phyloP scores from a whole-genome alignment of 1,140 invertebrate genomes.

The Drosophila melanica region DNA sequence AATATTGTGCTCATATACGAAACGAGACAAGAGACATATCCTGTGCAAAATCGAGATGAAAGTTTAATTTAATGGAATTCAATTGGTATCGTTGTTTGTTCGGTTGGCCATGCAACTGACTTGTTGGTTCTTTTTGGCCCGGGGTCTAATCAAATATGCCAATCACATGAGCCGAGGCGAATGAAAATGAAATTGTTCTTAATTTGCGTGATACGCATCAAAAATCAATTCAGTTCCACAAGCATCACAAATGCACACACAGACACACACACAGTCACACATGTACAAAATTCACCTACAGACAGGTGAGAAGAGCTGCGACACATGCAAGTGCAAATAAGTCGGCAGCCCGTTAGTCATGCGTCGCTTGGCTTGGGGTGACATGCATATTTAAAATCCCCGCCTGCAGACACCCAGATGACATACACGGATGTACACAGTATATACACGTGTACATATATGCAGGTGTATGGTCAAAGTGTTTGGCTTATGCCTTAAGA shows the following conservation, averaged over 20 bases:
- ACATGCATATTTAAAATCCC: constrained; percentile 45
- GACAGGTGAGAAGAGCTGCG: neutral
- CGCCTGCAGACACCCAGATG: constrained; percentile 11
- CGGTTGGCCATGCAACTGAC: constrained; percentile 21
- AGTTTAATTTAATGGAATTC: constrained; percentile 38
- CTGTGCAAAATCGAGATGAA: constrained; percentile 4
- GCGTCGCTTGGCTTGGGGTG: neutral
- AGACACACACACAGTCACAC: neutral
- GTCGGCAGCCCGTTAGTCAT: constrained; percentile 10
- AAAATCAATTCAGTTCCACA: constrained; percentile 40
- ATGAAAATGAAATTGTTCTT: constrained; percentile 60
- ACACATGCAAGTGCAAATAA: constrained; percentile 37
- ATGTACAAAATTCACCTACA: constrained; percentile 2
- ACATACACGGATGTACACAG: constrained; percentile 4
- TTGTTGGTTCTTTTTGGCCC: constrained; percentile 23
- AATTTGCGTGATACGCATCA: constrained; percentile 57
- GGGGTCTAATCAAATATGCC: constrained; percentile 50
- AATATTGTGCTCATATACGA: constrained; percentile 6
- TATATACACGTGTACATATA: neutral
- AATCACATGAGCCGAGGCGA: constrained; percentile 41
- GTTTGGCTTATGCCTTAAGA: constrained; percentile 26
- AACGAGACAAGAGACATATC: neutral
- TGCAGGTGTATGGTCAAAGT: constrained; percentile 17
- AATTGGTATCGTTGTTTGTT: constrained; percentile 29
- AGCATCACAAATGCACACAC: constrained; percentile 4